Conservation (phyloP, 2,888 invertebrate species). For the Drosophila subquinaria region DNA sequence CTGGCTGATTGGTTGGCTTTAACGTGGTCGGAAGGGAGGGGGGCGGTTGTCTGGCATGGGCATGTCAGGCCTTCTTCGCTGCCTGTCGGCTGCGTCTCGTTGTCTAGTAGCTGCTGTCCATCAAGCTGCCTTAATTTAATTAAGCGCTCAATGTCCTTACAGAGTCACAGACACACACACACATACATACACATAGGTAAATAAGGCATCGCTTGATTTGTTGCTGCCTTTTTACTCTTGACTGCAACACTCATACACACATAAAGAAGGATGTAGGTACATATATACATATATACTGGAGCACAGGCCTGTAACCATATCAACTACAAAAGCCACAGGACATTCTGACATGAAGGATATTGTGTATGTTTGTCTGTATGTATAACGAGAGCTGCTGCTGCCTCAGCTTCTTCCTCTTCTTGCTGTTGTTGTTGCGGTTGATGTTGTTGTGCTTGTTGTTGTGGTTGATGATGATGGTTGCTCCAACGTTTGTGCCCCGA, state of each 20-base stretch:
- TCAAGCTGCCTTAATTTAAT: conserved; percentile 78
- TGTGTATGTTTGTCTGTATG: conserved; percentile 42
- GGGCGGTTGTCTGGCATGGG: neutral
- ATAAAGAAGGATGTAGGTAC: neutral
- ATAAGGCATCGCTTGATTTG: conserved; percentile 72
- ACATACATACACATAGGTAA: conserved; percentile 12
- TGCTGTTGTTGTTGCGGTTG: conserved; percentile 9
- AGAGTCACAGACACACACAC: conserved; percentile 23
- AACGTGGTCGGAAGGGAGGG: conserved; percentile 7
- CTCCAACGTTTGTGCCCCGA: conserved; percentile 48
- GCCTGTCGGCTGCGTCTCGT: conserved; percentile 45
- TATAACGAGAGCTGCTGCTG: conserved; percentile 7
- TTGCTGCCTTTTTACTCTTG: conserved; percentile 78
- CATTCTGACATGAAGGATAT: conserved; percentile 78
- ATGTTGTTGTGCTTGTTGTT: conserved; percentile 13
- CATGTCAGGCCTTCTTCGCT: conserved; percentile 22
- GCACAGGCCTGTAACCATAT: conserved; percentile 63
- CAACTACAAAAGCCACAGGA: conserved; percentile 78
- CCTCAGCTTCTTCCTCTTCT: conserved; percentile 15
- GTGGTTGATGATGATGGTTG: conserved; percentile 33
- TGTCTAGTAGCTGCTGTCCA: conserved; percentile 82
- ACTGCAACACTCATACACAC: conserved; percentile 58
- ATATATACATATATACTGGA: conserved; percentile 6
- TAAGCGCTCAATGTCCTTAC: conserved; percentile 81
- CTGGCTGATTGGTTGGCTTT: conserved; percentile 60